These are phyloP conservation scores for Chaetogeoica ovagalla DNA, from an alignment of 2,888 invertebrate species.

Conservation along the genomic window DNA sequence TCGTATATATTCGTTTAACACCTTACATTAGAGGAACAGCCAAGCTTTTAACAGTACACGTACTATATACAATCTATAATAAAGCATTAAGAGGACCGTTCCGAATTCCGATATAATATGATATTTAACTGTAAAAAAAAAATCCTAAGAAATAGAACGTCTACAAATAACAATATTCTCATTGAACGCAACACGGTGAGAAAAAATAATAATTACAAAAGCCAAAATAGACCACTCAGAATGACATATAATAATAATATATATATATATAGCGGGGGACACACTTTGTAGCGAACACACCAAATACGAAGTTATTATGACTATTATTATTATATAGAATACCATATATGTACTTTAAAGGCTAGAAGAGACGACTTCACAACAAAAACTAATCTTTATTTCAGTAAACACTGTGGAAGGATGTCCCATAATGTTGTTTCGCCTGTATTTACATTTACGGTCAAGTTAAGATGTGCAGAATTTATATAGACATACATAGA, in stretches of 20 bases:
- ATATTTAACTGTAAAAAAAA: neutral
- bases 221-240: constrained; percentile 6
- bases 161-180: constrained; percentile 17
- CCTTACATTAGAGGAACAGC: neutral
- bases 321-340: neutral
- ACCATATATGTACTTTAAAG: neutral
- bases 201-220: neutral
- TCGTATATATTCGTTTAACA: neutral
- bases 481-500: too few species aligned
- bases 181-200: neutral
- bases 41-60: neutral
- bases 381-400: neutral
- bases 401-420: neutral
- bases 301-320: neutral
- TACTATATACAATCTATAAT: neutral
- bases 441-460: neutral
- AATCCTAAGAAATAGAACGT: neutral
- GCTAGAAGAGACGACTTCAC: neutral
- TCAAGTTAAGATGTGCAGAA: neutral
- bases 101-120: neutral
- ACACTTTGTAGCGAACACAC: neutral
- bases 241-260: neutral
- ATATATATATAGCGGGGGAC: neutral
- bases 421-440: neutral
- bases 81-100: neutral